These are phyloP conservation scores for Rhinolophus sinicus DNA, from an alignment of 2,113 vertebrate species.

Conservation along the genomic window DNA sequence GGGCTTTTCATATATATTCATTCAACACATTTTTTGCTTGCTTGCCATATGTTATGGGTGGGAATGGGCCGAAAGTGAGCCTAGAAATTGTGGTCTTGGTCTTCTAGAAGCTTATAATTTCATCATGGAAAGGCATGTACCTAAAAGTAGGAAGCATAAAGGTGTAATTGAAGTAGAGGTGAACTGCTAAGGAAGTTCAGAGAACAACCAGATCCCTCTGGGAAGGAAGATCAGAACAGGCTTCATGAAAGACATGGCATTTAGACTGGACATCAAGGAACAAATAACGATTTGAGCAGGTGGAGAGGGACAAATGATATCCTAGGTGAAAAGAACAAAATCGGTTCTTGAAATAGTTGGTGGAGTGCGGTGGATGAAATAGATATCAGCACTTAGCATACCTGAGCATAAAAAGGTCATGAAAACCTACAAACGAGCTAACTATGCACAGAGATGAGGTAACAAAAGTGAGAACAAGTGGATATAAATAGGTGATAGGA, in stretches of 20 bases:
- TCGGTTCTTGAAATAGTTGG: not conserved
- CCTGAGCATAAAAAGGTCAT: not conserved
- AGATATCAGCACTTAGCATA: not conserved
- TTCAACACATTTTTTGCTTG: conserved; percentile 27
- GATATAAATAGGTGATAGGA: not conserved
- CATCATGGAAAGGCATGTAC: not conserved
- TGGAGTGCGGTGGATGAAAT: not conserved
- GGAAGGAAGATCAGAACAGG: not conserved
- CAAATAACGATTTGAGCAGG: not conserved
- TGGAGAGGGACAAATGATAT: not conserved
- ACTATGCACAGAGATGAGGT: not conserved
- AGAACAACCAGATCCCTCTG: not conserved
- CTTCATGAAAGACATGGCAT: not conserved
- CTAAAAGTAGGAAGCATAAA: not conserved
- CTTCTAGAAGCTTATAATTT: not conserved
- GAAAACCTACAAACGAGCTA: not conserved
- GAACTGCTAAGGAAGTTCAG: not conserved
- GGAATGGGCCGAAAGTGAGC: not conserved
- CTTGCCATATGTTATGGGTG: not conserved
- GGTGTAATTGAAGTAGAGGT: not conserved
- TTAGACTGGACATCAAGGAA: not conserved
- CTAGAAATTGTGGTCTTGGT: not conserved
- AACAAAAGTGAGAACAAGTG: not conserved
- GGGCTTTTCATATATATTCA: conserved; percentile 7
- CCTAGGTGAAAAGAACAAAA: not conserved